Evolutionary conservation across 1,140 invertebrate species (phyloP).

Genomic region (Saxidomus purpurata): DNA sequence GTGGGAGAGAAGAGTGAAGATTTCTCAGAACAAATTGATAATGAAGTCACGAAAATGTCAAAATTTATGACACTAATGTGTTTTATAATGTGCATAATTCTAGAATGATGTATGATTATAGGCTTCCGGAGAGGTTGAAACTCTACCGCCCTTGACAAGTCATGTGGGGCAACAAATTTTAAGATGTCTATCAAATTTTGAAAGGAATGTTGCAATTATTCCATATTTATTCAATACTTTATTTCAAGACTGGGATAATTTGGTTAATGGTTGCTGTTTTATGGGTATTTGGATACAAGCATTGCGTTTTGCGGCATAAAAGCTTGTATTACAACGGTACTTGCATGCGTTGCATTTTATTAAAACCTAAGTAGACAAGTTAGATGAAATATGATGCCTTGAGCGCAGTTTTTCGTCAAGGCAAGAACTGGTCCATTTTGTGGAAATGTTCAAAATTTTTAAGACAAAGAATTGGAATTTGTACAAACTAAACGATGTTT

Average conservation of each 20-base stretch:
- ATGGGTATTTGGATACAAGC: not conserved
- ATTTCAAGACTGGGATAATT: not conserved
- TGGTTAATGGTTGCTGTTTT: not conserved
- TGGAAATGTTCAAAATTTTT: too few relatives aligned
- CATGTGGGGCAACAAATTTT: slow-evolving; percentile 46
- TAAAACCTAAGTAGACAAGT: too few relatives aligned
- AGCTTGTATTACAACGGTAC: not conserved
- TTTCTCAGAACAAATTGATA: slow-evolving; percentile 44
- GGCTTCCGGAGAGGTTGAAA: slow-evolving; percentile 17
- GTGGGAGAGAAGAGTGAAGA: not conserved
- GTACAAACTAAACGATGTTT: too few relatives aligned
- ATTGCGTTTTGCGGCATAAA: not conserved
- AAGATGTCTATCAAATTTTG: slow-evolving; percentile 41
- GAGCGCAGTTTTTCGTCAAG: too few relatives aligned
- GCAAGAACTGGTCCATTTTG: too few relatives aligned
- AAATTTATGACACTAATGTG: slow-evolving; percentile 63
- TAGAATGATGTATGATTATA: slow-evolving; percentile 44
- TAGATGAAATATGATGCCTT: too few relatives aligned
- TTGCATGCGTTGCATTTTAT: too few relatives aligned
- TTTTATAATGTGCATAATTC: slow-evolving; percentile 61
- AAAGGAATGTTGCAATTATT: slow-evolving; percentile 20
- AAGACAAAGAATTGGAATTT: too few relatives aligned
- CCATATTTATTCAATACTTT: slow-evolving; percentile 18
- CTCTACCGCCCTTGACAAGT: slow-evolving; percentile 35
- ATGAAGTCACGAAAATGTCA: slow-evolving; percentile 61